A percentile compares a stretch with the other conserved stretches of the same genome.
phyloP scores from a whole-genome alignment of 2,888 invertebrate genomes.

The Caenorhabditis angaria region DNA sequence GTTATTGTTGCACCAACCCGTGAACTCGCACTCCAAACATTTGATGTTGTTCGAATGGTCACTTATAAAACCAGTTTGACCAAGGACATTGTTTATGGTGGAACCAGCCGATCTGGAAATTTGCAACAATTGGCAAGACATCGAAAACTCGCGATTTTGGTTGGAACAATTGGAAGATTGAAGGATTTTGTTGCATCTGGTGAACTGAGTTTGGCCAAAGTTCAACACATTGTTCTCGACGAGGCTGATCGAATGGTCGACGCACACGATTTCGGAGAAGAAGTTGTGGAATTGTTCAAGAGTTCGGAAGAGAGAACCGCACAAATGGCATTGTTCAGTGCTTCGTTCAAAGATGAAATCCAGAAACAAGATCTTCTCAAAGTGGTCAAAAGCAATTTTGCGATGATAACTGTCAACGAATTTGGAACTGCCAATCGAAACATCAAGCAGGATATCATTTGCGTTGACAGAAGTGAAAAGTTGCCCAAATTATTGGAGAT shows the following conservation, averaged over 20 bases:
- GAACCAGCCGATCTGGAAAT: slow-evolving; percentile 21
- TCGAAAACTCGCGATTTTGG: slow-evolving; percentile 18
- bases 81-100: slow-evolving; percentile 27
- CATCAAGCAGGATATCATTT: slow-evolving; percentile 22
- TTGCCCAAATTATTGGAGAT: slow-evolving; percentile 18
- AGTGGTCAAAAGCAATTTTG: slow-evolving; percentile 24
- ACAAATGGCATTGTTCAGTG: slow-evolving; percentile 33
- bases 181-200: slow-evolving; percentile 21
- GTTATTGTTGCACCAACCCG: slow-evolving; percentile 32
- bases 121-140: slow-evolving; percentile 20
- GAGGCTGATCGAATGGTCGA: slow-evolving; percentile 41
- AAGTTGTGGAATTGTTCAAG: slow-evolving; percentile 21
- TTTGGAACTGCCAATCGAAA: slow-evolving; percentile 36
- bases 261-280: slow-evolving; percentile 27
- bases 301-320: slow-evolving; percentile 11
- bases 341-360: slow-evolving; percentile 28
- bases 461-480: slow-evolving; percentile 12
- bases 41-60: slow-evolving; percentile 21
- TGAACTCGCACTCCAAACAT: slow-evolving; percentile 32
- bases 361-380: slow-evolving; percentile 23
- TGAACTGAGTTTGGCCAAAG: slow-evolving; percentile 16
- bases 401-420: slow-evolving; percentile 29
- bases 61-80: slow-evolving; percentile 25
- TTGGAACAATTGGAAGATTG: slow-evolving; percentile 34
- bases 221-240: slow-evolving; percentile 30